phyloP scores from a whole-genome alignment of 2,797 vertebrate species.

The Triplophysa bombifrons region DNA sequence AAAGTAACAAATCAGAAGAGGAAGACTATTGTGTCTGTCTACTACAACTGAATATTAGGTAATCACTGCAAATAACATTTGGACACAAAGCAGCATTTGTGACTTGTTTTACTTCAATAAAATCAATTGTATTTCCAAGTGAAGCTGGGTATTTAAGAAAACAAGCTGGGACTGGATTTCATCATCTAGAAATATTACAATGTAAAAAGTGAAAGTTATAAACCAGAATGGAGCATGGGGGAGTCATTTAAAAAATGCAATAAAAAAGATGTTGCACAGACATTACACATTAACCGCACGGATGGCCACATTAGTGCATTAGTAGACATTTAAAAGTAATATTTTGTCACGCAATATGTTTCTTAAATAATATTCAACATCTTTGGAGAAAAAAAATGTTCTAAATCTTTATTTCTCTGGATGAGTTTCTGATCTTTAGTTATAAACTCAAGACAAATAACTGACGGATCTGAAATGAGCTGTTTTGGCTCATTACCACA shows the following conservation, averaged over 20 bases:
- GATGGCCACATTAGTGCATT: too few relatives aligned
- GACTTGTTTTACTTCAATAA: background rate
- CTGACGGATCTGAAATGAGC: conserved; percentile 17
- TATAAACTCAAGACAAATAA: conserved; percentile 24
- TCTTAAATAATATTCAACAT: background rate
- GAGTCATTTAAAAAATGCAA: too few relatives aligned
- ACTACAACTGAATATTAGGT: background rate
- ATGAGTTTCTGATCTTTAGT: conserved; percentile 43
- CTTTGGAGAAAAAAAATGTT: too few relatives aligned
- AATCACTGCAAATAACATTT: conserved; percentile 14
- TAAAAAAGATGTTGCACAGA: too few relatives aligned
- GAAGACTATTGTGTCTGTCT: background rate
- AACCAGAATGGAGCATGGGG: too few relatives aligned
- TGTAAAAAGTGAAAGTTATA: background rate
- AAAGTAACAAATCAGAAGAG: conserved; percentile 2
- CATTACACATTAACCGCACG: too few relatives aligned
- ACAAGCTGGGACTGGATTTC: background rate
- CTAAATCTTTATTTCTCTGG: background rate
- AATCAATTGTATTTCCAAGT: background rate
- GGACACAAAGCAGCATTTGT: background rate
- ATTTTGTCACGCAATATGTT: conserved; percentile 12
- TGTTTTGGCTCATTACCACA: conserved; percentile 47
- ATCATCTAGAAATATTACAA: background rate
- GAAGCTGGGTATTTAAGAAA: background rate
- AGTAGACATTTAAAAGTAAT: background rate